Conservation (phyloP, 2,113 vertebrate genomes). For the Hypomesus transpacificus region DNA sequence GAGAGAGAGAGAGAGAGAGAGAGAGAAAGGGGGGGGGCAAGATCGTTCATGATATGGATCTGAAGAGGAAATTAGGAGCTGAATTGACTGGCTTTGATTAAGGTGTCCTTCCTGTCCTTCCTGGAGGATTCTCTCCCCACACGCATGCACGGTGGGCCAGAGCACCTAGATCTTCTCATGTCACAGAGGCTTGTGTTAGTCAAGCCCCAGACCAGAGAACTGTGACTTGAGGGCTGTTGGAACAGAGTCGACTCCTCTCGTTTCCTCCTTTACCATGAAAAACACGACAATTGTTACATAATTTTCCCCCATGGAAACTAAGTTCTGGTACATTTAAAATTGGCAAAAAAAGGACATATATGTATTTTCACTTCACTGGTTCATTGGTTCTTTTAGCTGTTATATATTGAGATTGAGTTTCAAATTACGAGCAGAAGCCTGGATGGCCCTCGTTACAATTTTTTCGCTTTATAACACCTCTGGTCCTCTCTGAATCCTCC, state of each 20-base stretch:
- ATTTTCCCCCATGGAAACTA: conserved; percentile 33
- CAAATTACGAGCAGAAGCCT: conserved; percentile 25
- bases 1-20: neutral
- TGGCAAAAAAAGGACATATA: neutral
- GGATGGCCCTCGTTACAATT: conserved; percentile 42
- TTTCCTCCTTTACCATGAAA: conserved; percentile 25
- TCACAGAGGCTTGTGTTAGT: neutral
- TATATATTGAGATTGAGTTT: conserved; percentile 37
- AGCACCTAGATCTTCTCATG: neutral
- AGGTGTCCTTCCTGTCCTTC: neutral
- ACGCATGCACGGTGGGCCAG: neutral
- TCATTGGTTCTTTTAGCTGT: neutral
- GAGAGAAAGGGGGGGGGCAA: neutral
- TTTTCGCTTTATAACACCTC: conserved; percentile 27
- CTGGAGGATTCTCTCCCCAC: neutral
- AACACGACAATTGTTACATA: neutral
- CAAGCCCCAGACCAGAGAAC: neutral
- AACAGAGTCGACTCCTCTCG: conserved; percentile 10
- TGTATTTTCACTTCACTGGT: neutral
- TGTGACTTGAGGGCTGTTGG: conserved; percentile 9
- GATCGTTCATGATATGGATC: neutral
- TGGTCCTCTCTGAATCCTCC: conserved; percentile 17
- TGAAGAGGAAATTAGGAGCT: neutral
- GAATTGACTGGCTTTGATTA: conserved; percentile 10
- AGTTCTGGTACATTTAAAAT: conserved; percentile 27